phyloP scores from a whole-genome alignment of 2,888 invertebrate genomes.

The Dendrolimus houi region DNA sequence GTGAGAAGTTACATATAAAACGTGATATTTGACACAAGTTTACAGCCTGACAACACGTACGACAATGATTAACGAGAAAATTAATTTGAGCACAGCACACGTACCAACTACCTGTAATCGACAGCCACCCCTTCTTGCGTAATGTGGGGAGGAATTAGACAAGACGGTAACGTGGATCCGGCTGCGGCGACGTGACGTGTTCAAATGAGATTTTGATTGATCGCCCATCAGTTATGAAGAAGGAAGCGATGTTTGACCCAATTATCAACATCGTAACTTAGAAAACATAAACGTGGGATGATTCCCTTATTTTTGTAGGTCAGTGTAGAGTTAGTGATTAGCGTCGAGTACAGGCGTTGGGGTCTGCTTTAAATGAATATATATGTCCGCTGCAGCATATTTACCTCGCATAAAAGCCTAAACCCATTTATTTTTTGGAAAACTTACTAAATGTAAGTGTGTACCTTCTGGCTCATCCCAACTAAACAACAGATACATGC shows the following conservation, averaged over 20 bases:
- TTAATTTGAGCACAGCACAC: background rate
- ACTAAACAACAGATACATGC: no score
- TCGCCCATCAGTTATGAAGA: conserved; percentile 21
- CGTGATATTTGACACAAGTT: background rate
- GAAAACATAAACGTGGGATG: background rate
- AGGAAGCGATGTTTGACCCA: background rate
- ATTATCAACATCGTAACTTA: background rate
- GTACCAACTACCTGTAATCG: background rate
- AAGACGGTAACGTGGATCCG: conserved; percentile 48
- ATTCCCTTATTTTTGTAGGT: background rate
- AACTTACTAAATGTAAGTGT: no score
- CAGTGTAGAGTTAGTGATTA: background rate
- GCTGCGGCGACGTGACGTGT: conserved; percentile 38
- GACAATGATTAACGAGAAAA: background rate
- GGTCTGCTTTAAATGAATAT: background rate
- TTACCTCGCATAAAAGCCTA: no score
- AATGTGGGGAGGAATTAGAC: conserved; percentile 7
- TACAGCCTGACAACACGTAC: background rate
- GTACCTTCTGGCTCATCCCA: no score
- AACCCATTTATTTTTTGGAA: no score
- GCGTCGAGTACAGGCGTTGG: background rate
- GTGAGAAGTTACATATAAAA: no score
- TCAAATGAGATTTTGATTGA: conserved; percentile 63
- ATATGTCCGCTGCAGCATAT: no score
- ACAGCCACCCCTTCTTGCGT: background rate